phyloP scores from a whole-genome alignment of 2,888 invertebrate species.

The Enchytraeus crypticus region DNA sequence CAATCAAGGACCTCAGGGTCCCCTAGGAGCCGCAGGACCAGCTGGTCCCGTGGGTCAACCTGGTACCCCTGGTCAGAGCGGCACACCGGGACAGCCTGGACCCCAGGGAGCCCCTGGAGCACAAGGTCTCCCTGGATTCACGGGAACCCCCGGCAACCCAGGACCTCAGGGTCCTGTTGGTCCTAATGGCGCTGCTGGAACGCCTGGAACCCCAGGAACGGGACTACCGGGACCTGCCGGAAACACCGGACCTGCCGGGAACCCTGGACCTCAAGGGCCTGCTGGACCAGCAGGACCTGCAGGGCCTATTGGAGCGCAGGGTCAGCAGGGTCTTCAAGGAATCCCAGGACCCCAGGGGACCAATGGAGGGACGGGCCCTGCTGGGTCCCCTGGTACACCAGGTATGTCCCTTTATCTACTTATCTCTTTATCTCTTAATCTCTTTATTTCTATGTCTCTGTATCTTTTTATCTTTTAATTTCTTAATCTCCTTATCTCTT shows the following conservation, averaged over 20 bases:
- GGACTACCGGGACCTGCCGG: background rate
- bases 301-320: background rate
- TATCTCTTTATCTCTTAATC: too few species aligned
- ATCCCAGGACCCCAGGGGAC: background rate
- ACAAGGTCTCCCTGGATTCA: slow-evolving; percentile 3
- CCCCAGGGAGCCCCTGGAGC: background rate
- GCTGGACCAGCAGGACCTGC: background rate
- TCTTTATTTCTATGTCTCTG: too few species aligned
- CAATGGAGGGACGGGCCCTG: slow-evolving; percentile 9
- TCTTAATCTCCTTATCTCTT: too few species aligned
- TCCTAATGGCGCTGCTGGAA: background rate
- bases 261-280: background rate
- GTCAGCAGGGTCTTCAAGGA: background rate
- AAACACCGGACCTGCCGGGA: too few species aligned
- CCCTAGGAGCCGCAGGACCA: slow-evolving; percentile 15
- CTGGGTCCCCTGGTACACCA: slow-evolving; percentile 32
- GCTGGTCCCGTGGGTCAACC: slow-evolving; percentile 5
- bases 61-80: slow-evolving; percentile 11
- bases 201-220: background rate
- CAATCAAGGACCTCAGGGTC: slow-evolving; percentile 31
- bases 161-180: slow-evolving; percentile 14
- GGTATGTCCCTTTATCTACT: too few species aligned
- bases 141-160: slow-evolving; percentile 12
- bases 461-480: too few species aligned
- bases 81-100: slow-evolving; percentile 1